Percentiles rank a stretch among this genome's conserved stretches.
These are phyloP conservation scores for Xiphophorus birchmanni DNA, from an alignment of 2,797 vertebrate genomes.

Conservation along the genomic window DNA sequence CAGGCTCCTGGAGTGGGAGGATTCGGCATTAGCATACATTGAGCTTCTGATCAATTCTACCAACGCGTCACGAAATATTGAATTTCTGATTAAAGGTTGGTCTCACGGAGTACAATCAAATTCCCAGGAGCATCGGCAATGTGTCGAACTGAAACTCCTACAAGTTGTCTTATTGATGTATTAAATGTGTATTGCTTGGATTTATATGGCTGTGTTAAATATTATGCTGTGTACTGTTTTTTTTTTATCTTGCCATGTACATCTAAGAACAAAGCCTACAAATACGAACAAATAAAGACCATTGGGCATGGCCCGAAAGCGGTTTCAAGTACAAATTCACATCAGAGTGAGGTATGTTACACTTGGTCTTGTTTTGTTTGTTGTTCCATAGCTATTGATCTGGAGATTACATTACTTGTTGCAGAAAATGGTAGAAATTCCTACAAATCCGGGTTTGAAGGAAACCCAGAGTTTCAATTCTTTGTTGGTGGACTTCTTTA, in stretches of 20 bases:
- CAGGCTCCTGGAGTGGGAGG: conserved; percentile 29
- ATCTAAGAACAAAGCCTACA: background rate
- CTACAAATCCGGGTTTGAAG: background rate
- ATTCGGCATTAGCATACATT: conserved; percentile 60
- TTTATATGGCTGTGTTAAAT: background rate
- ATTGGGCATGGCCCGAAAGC: background rate
- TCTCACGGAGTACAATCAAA: conserved; percentile 39
- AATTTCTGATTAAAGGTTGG: conserved; percentile 47
- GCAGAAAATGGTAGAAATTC: no score
- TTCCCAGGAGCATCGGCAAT: conserved; percentile 25
- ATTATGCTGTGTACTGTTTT: background rate
- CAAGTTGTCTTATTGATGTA: conserved; percentile 1
- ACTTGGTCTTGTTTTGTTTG: background rate
- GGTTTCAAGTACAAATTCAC: background rate
- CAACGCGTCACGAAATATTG: conserved; percentile 55
- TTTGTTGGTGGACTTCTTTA: background rate
- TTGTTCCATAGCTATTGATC: background rate
- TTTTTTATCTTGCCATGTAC: background rate
- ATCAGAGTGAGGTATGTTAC: background rate
- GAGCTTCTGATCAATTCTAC: conserved; percentile 51
- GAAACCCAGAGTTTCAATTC: no score
- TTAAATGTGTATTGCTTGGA: conserved; percentile 1
- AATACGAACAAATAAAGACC: background rate
- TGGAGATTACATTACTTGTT: background rate
- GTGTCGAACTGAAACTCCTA: conserved; percentile 11